Evolutionary conservation across 2,113 vertebrate species (phyloP), one percentile per base, ranked within the genome.

Genomic region (Butorides virescens): DNA sequence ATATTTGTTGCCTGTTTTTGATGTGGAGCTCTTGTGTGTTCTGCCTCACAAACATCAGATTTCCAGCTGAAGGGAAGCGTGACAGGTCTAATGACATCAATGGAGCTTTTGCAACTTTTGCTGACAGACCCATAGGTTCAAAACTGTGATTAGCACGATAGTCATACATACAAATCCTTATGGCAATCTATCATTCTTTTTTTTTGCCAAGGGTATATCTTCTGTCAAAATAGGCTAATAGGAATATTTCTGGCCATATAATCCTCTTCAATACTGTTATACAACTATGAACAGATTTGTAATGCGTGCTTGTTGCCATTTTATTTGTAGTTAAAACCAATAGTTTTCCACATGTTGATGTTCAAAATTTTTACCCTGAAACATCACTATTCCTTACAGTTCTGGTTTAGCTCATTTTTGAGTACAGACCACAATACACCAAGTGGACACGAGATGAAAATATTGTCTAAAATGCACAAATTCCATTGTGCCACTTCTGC

Each of bases 251-350:
- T 91, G 71, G 50, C 44, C 29, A 65, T 86, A 61, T 78, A 92
- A 98, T 93, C 75, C 73, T 95, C 90, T 95, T 95, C 86, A 86
- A 88, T 92, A 87, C 88, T 92, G 74, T 96, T 96, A 96, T 68
- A 97, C 87, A 98, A 95, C 74, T 83, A 88, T 61, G 81, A 97
- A 95, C 56, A 98, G 85, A 91, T 98, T 97, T 97, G 11, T 42
- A 77, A 81, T 34, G 50, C 16, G 18, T 76, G 36, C 9, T 59
- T 23, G 11, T 34, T 92, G 47, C 36, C 15, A 37, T 81, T 87
- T 74, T 61, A 68, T 68, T 70, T 87, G 39, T 56, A 52, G 36
- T 82, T 75, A 55, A 80, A 96, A 82, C 32, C 5, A 88, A 39
- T 14, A 61, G 15, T 49, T 91, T 92, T 76, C 46, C n/a, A 61